Base-by-base conservation (phyloP, 2,888 invertebrate genomes). In the Euzetes globulus region DNA sequence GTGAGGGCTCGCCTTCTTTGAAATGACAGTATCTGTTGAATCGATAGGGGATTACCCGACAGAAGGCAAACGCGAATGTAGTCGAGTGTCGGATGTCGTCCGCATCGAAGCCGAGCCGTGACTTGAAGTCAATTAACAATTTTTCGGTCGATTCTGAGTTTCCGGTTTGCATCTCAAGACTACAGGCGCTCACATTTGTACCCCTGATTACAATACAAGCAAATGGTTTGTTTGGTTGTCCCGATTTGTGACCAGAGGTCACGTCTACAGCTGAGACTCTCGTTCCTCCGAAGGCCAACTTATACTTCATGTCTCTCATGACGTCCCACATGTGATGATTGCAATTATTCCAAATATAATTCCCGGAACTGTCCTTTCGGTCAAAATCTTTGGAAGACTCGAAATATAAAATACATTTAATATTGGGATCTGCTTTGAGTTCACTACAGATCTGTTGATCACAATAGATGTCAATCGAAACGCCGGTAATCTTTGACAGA, bases 281-380 rank as follows among this genome's bases (percentile, higher is more conserved):
- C 1, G 65, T 65, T 17, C 65, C 65, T 11, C 65, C 65, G 19
- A 65, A 65, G 1, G 65, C 65, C 37, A 65, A 11, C 65, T 65
- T 37, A 65, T 37, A 65, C 37, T 65, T 33, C 65, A 65, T 37
- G n/a, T 65, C 17, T 37, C n/a, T 33, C 65, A 65, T 65, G 15
- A 37, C 37, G 29, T 65, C 65, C 65, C 65, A 65, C 65, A 65
- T 65, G 29, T 65, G 65, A 65, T 65, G 65, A 65, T 37, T 65
- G 19, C 65, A 65, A 15, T 37, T 37, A 37, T 65, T 65, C 65
- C 65, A 65, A 4, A 65, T 17, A 37, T 65, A 65, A 11, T 65
- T 17, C 3, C 65, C 65, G 15, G 65, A 65, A n/a, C 65, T 33
- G 37, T 65, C 65, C 37, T 65, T 65, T n/a, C 37, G 33, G 65